Percentiles rank a stretch among this genome's conserved stretches.
Evolutionary conservation across 1,140 invertebrate species (phyloP).

Genomic region (Dendroctonus valens): DNA sequence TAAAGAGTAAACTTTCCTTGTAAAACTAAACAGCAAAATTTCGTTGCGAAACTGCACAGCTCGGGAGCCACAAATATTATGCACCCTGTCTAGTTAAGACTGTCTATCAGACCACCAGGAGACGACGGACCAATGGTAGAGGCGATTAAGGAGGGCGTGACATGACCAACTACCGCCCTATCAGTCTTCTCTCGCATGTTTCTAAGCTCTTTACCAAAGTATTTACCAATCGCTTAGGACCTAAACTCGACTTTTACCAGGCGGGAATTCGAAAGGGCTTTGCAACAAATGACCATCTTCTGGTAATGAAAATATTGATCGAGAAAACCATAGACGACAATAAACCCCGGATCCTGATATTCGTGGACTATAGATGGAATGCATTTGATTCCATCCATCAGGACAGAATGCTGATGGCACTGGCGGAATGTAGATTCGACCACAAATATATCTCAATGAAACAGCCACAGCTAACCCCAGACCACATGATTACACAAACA

Average conservation of each 20-base stretch:
- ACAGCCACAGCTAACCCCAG: not conserved
- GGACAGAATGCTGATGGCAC: constrained; percentile 8
- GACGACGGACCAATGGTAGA: constrained; percentile 1
- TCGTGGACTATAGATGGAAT: constrained; percentile 11
- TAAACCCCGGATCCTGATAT: constrained; percentile 12
- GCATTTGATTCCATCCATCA: constrained; percentile 11
- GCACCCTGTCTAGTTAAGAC: too few relatives aligned
- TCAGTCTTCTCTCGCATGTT: constrained; percentile 27
- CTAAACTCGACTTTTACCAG: constrained; percentile 31
- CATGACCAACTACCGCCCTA: constrained; percentile 3
- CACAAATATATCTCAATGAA: constrained; percentile 3
- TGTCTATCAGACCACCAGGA: too few relatives aligned
- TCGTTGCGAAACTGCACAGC: too few relatives aligned
- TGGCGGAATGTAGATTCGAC: not conserved
- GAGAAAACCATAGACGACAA: constrained; percentile 27
- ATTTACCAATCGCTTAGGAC: constrained; percentile 21
- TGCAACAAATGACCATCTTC: constrained; percentile 33
- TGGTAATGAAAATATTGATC: constrained; percentile 27
- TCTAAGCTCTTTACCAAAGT: constrained; percentile 31
- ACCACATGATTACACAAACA: not conserved
- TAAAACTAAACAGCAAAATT: too few relatives aligned
- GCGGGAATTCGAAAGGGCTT: constrained; percentile 27
- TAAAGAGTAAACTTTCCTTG: too few relatives aligned
- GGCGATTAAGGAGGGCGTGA: not conserved
- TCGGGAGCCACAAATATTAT: too few relatives aligned